Base-by-base conservation (phyloP, 2,888 invertebrate species). In the Pammene fasciana region DNA sequence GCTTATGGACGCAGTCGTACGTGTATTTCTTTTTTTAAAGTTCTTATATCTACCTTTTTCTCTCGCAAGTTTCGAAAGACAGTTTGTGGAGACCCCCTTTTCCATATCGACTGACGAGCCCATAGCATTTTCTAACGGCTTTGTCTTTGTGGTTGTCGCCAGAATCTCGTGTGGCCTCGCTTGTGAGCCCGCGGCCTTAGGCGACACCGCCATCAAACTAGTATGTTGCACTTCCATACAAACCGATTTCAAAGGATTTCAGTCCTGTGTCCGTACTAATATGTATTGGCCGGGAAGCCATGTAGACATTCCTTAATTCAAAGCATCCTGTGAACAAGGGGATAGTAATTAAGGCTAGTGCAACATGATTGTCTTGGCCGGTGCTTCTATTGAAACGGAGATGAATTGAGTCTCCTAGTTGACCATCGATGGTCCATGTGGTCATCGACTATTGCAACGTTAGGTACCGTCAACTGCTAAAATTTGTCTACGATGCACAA, bases 271-370 rank as follows among this genome's bases (percentile, higher is more conserved):
- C 18, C n/a, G 26, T 57, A 13, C n/a, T 45, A 45, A 59, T 59
- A 41, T 45, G 43, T 26, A 59, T 43, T 8, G 50, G 13, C 3
- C 18, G 41, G 36, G 18, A 18, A 16, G 18, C 18, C 41, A 52
- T 62, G 18, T 62, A 59, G 45, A 36, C 61, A 36, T 18, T 18
- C 38, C 52, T 26, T 50, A 10, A 62, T 62, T 62, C 50, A 50
- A 48, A 18, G 50, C 18, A 62, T 62, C 50, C 50, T 50, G 38
- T 48, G 46, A 26, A 52, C 50, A 52, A 38, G 41, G 13, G 61
- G 50, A 50, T 48, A 50, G 50, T 52, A 62, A 62, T 62, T 62
- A 52, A 62, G 62, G 38, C 38, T 38, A 18, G 10, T 52, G 41
- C 52, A 41, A 48, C 48, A 38, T 50, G 50, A 36, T 50, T 50